Evolutionary conservation across 2,797 vertebrate species (phyloP), one percentile per base, ranked within the genome.

Genomic region (Macroramphosus scolopax): DNA sequence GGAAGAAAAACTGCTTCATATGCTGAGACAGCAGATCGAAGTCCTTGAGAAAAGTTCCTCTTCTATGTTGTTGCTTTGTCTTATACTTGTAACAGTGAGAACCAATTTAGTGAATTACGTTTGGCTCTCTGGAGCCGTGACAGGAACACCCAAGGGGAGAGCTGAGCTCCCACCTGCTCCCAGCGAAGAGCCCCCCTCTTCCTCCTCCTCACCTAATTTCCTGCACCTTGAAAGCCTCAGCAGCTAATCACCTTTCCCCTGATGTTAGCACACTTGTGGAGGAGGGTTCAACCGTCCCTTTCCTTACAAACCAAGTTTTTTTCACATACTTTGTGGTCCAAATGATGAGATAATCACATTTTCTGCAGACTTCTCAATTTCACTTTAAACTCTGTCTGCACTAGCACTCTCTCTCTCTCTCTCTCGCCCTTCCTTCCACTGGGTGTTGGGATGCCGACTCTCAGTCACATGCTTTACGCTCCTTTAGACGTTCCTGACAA

Each of bases 51-150:
- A 53, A 68, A 59, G 54, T 56, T 51, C 49, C 35, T 52, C 33
- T 16, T 24, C 57, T 28, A 48, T 67, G 57, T 49, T 62, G 42
- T 31, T 25, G 32, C 48, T 55, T 53, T 54, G 31, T 51, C 35
- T 71, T 47, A 32, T 47, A 41, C 43, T 32, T 72, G 51, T 63
- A 68, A 68, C 57, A 73, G 56, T 49, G 51, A 77, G 69, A 81
- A 37, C 79, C 70, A 82, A 89, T 90, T 86, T 87, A 87, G 37
- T 72, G 47, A 83, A 90, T 87, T 86, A 85, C 54, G 34, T 86
- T 66, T 74, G 75, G 63, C 62, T 81, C 63, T 64, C 63, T 59
- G 63, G 70, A 79, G 72, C 59, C 43, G 29, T 65, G 77, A 85
- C 80, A 82, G 74, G 79, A 87, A 69, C 78, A 75, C 63, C 68